Evolutionary conservation across 2,797 vertebrate genomes (phyloP), one percentile per base, ranked within the genome.

Genomic region (Etheostoma perlongum): DNA sequence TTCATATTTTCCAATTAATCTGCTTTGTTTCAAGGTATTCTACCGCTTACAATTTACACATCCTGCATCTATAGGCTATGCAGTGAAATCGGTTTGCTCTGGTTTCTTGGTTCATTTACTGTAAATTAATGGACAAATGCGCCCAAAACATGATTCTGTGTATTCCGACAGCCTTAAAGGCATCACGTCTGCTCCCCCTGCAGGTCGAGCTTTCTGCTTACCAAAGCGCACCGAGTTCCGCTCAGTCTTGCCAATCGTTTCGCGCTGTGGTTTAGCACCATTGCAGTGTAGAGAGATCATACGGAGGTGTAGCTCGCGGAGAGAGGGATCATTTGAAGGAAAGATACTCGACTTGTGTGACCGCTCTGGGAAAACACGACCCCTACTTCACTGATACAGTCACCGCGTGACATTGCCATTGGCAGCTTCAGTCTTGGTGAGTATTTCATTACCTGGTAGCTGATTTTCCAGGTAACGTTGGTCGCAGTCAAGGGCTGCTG

Each of bases 211-310:
- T 74, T 19, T 33, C 60, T 67, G 79, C 78, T 67, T 2, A 52
- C 53, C 78, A 52, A 15, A 55, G 75, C 76, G 66, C 77, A 15
- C 66, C 1, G 67, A 86, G 84, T 89, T 91, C 91, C 85, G 88
- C 85, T 79, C 78, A 18, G 23, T 18, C 72, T 42, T 72, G 27
- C 91, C 93, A 93, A 93, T 92, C 83, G 68, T 4, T 78, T 81
- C 2, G 47, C 84, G 27, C 67, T 46, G 63, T 74, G 48, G n/a
- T 62, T 73, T 84, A 87, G 84, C 90, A 79, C 82, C 88, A 71
- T 91, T 89, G 90, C 92, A 76, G 92, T 89, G 90, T 81, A 85
- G 75, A 60, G 79, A 67, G 81, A 81, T 82, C 85, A 71, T 66
- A 76, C 88, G 65, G 85, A 90, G 87, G 86, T 74, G 84, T 79